phyloP scores from a whole-genome alignment of 1,140 invertebrate species.

The Mactra quadrangularis region DNA sequence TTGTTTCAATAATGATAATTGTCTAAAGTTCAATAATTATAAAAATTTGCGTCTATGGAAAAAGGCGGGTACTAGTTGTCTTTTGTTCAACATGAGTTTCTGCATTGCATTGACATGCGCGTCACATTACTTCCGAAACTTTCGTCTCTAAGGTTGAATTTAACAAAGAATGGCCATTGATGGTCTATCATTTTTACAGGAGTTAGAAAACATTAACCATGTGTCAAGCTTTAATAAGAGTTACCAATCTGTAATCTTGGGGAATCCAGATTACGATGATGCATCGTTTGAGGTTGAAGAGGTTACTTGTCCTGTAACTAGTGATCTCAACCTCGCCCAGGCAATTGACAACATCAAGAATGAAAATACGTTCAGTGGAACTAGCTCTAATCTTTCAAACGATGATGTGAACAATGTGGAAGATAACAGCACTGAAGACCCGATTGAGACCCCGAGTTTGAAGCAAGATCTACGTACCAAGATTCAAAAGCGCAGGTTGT shows the following conservation, averaged over 20 bases:
- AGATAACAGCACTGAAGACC: not conserved
- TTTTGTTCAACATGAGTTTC: too few species aligned
- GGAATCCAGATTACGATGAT: conserved; percentile 1
- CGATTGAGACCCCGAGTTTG: not conserved
- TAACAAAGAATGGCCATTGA: not conserved
- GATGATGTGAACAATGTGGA: too few species aligned
- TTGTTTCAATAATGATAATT: too few species aligned
- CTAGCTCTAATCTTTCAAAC: not conserved
- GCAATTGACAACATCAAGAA: not conserved
- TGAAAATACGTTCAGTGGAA: too few species aligned
- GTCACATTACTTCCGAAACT: too few species aligned
- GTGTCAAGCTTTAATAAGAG: not conserved
- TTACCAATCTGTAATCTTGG: not conserved
- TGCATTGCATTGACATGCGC: too few species aligned
- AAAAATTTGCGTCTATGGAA: too few species aligned
- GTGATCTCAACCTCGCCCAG: not conserved
- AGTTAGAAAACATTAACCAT: not conserved
- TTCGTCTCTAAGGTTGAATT: too few species aligned
- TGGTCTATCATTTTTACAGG: conserved; percentile 4
- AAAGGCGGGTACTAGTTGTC: too few species aligned
- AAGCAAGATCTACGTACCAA: conserved; percentile 11
- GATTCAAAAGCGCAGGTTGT: conserved; percentile 7
- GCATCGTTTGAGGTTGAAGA: conserved; percentile 6
- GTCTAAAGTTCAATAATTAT: too few species aligned
- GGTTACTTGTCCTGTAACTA: not conserved